Percentiles rank a stretch among this genome's conserved stretches.
Evolutionary conservation across 2,888 invertebrate genomes (phyloP).

Genomic region (Melipona bicolor): DNA sequence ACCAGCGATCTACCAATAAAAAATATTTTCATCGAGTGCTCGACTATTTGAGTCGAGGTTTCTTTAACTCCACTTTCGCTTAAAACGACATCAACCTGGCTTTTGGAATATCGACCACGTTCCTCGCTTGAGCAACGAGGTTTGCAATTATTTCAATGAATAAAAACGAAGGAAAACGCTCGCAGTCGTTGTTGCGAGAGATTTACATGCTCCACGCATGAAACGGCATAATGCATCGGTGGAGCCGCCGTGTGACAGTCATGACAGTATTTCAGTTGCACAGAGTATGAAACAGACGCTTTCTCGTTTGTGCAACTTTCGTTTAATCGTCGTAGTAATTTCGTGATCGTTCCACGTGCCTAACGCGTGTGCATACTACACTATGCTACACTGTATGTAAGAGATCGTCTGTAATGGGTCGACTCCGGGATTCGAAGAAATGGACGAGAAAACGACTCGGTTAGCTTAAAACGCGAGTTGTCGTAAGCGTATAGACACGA

Average conservation of each 20-base stretch:
- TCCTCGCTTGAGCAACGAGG: not conserved
- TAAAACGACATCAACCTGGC: not conserved
- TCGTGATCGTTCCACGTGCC: not conserved
- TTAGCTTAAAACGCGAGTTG: slow-evolving; percentile 19
- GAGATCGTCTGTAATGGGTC: not conserved
- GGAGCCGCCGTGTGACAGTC: not conserved
- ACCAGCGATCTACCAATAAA: not conserved
- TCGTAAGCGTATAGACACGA: slow-evolving; percentile 4
- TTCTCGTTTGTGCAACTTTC: slow-evolving; percentile 16
- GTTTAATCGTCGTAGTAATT: not conserved
- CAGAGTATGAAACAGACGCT: not conserved
- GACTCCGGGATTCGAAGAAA: not conserved
- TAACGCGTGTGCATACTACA: not conserved
- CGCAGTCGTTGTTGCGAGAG: not conserved
- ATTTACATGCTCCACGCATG: not conserved
- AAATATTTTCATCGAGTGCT: not conserved
- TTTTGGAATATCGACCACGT: slow-evolving; percentile 1
- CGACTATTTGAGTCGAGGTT: too few relatives aligned
- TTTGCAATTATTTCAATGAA: slow-evolving; percentile 7
- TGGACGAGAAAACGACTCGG: slow-evolving; percentile 24
- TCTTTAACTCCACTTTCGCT: not conserved
- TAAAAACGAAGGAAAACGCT: not conserved
- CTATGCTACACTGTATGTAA: not conserved
- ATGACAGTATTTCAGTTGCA: not conserved
- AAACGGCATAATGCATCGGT: not conserved